phyloP scores from a whole-genome alignment of 1,140 invertebrate genomes.

The Lordiphosa stackelbergi region DNA sequence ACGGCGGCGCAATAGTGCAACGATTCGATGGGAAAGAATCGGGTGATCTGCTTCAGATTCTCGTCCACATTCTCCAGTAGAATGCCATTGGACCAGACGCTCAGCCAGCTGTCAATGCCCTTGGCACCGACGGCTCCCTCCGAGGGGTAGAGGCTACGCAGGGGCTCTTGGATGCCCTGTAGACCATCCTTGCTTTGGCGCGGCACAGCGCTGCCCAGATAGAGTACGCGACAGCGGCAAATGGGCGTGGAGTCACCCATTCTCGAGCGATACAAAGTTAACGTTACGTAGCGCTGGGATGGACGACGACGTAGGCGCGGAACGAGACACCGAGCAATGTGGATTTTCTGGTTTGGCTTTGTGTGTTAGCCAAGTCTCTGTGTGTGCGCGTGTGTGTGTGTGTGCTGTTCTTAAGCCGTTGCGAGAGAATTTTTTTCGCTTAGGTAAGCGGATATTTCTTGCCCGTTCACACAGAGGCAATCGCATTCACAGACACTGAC shows the following conservation, averaged over 20 bases:
- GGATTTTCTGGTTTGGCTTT: conserved; percentile 76
- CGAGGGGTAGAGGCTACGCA: conserved; percentile 94
- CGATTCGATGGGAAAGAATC: conserved; percentile 98
- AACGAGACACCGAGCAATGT: conserved; percentile 52
- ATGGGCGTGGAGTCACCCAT: conserved; percentile 89
- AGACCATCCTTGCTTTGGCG: conserved; percentile 98
- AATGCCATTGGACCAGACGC: conserved; percentile 97
- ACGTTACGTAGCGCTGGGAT: conserved; percentile 16
- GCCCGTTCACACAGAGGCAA: conserved; percentile 29
- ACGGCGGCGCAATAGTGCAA: conserved; percentile 99
- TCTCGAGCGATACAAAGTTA: conserved; percentile 12
- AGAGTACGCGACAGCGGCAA: conserved; percentile 97
- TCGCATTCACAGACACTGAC: conserved; percentile 39
- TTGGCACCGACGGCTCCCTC: conserved; percentile 88
- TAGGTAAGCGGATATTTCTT: conserved; percentile 70
- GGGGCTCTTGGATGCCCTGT: conserved; percentile 97
- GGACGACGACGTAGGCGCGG: conserved; percentile 17
- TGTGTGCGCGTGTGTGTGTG: conserved; percentile 23
- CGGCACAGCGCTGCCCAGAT: conserved; percentile 97
- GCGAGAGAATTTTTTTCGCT: conserved; percentile 64
- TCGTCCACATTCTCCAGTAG: conserved; percentile 98
- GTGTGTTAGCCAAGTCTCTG: conserved; percentile 53
- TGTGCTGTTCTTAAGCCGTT: conserved; percentile 52
- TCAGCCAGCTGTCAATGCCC: conserved; percentile 98
- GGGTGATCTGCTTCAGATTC: conserved; percentile 93